These are phyloP conservation scores for Calyptommatus sinebrachiatus DNA, from an alignment of 2,113 vertebrate genomes.

Conservation along the genomic window DNA sequence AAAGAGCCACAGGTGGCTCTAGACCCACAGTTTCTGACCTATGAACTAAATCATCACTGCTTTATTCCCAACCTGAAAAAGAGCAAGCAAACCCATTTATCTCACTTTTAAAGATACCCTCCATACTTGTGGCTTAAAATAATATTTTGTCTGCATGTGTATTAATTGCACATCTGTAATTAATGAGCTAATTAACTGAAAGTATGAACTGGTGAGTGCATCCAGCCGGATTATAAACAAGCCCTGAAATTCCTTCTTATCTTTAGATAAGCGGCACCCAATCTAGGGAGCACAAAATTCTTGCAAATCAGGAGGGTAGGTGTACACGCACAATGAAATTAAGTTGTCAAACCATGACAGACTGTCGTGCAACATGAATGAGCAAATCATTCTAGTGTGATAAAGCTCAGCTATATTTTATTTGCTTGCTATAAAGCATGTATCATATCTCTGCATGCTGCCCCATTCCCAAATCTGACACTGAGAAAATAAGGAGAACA, in stretches of 20 bases:
- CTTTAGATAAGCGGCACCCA: constrained; percentile 20
- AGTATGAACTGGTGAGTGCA: constrained; percentile 17
- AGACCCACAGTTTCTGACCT: no score
- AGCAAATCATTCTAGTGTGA: constrained; percentile 21
- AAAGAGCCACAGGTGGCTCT: no score
- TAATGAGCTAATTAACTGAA: constrained; percentile 32
- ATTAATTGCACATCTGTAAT: constrained; percentile 19
- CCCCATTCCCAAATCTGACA: not conserved
- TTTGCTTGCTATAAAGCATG: constrained; percentile 1
- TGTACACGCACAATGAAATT: constrained; percentile 21
- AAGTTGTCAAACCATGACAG: constrained; percentile 32
- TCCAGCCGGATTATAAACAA: constrained; percentile 2
- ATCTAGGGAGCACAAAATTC: constrained; percentile 12
- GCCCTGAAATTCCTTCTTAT: not conserved
- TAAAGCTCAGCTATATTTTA: constrained; percentile 10
- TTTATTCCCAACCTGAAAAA: not conserved
- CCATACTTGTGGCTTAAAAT: not conserved
- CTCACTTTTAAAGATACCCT: not conserved
- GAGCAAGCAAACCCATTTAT: no score
- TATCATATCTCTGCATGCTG: not conserved
- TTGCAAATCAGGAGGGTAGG: not conserved
- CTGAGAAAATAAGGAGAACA: not conserved
- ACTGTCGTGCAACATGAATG: constrained; percentile 16
- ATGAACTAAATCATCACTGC: not conserved
- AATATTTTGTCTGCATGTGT: not conserved